These are phyloP conservation scores for Ptychochromis oligacanthus DNA, from an alignment of 2,113 vertebrate species.

Conservation along the genomic window DNA sequence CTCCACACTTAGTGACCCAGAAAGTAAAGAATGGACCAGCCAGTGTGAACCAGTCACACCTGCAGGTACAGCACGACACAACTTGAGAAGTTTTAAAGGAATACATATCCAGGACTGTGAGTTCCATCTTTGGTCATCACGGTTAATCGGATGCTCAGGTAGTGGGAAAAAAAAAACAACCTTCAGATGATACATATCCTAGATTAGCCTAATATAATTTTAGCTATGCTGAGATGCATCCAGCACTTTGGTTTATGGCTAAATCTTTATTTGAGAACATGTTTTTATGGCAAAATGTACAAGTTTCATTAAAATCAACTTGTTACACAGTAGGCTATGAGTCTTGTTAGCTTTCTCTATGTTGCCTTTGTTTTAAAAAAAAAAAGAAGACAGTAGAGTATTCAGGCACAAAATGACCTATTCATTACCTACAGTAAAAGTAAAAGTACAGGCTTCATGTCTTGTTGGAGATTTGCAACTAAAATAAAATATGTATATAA, in stretches of 20 bases:
- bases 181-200: not conserved
- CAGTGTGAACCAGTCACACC: constrained; percentile 5
- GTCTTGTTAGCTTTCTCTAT: not conserved
- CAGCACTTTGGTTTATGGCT: not conserved
- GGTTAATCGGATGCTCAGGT: not conserved
- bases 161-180: not conserved
- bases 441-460: not conserved
- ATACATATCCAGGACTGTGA: not conserved
- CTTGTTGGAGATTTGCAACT: not conserved
- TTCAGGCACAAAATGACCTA: not conserved
- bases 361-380: no score
- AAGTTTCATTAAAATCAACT: not conserved
- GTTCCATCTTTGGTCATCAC: not conserved
- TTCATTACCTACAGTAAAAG: not conserved
- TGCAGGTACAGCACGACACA: constrained; percentile 34
- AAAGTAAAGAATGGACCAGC: constrained; percentile 32
- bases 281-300: not conserved
- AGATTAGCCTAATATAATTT: not conserved
- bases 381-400: not conserved
- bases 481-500: not conserved
- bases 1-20: constrained; percentile 3
- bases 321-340: not conserved
- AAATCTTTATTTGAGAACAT: not conserved
- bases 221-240: not conserved
- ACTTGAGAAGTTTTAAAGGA: not conserved